phyloP scores from a whole-genome alignment of 2,797 vertebrate species.

The Paguma larvata region DNA sequence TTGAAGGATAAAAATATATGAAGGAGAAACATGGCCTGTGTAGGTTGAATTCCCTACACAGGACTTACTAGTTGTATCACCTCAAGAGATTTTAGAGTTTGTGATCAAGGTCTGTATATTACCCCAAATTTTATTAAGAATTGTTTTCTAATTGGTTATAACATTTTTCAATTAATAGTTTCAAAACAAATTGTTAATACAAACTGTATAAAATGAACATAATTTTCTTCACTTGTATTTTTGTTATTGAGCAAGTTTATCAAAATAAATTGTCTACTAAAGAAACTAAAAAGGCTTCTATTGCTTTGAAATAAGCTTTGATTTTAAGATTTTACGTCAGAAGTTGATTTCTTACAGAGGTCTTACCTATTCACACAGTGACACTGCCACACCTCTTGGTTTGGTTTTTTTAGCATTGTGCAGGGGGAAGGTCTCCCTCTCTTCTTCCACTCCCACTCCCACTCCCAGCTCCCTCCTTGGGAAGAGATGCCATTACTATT shows the following conservation, averaged over 20 bases:
- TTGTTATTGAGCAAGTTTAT: conserved; percentile 92
- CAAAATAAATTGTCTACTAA: conserved; percentile 92
- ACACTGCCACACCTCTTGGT: not conserved
- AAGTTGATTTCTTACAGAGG: conserved; percentile 16
- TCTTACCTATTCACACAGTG: not conserved
- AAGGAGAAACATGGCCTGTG: conserved; percentile 85
- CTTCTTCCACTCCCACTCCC: not conserved
- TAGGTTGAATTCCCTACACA: conserved; percentile 63
- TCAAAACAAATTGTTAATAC: conserved; percentile 90
- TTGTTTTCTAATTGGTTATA: conserved; percentile 91
- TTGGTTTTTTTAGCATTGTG: not conserved
- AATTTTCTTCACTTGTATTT: conserved; percentile 92
- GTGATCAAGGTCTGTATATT: conserved; percentile 81
- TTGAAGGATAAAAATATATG: conserved; percentile 87
- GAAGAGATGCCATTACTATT: not conserved
- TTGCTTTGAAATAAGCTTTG: conserved; percentile 76
- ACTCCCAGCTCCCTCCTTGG: not conserved
- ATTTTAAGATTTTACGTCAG: conserved; percentile 57
- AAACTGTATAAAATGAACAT: conserved; percentile 91
- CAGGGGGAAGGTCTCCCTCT: not conserved
- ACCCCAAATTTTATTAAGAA: conserved; percentile 85
- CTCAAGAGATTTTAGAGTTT: conserved; percentile 78
- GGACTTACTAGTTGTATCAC: conserved; percentile 69
- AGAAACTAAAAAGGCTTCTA: conserved; percentile 78
- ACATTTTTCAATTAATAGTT: conserved; percentile 89